Evolutionary conservation across 53 echinoderm and acorn worm species (phyloP), one percentile per base, ranked within the genome.

Genomic region (Paracentrotus lividus): DNA sequence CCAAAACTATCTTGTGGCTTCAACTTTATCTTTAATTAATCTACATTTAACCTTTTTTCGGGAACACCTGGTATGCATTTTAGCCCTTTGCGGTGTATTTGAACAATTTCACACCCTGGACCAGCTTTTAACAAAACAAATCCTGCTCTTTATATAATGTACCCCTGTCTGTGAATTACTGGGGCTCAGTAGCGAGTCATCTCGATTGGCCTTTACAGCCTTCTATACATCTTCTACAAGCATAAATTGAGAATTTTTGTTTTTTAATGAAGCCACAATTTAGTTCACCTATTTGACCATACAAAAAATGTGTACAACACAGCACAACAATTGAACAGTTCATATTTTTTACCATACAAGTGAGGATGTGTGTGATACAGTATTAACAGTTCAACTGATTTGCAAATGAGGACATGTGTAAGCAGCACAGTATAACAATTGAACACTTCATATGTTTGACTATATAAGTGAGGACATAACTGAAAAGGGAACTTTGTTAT

Each of bases 261-360:
- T 68, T 68, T 68, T 68, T 68, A 68, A 68, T 68, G 69, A 68
- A 68, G 69, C 69, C 69, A 68, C 33, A 68, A 68, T 27, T 68
- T 68, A 84, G 43, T 84, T 84, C 84, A 84, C 84, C 84, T 84
- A 40, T 84, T 84, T 84, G 84, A 84, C 84, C 84, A 84, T 84
- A 84, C 84, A 84, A 33, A 40, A 84, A 31, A 84, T 84, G 84
- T 84, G 43, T 84, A 40, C 34, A 84, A 40, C 43, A 84, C 84
- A 84, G 84, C 36, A 84, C 38, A 84, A 84, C 38, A n/a, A n/a
- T n/a, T n/a, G n/a, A n/a, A n/a, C n/a, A n/a, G n/a, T n/a, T n/a
- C n/a, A n/a, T n/a, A n/a, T n/a, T n/a, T n/a, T 84, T 84, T 31
- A 84, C 84, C 84, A 84, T 84, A 84, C 84, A 84, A 84, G 84